Evolutionary conservation across 2,888 invertebrate species (phyloP).

Genomic region (Synergus gifuensis): DNA sequence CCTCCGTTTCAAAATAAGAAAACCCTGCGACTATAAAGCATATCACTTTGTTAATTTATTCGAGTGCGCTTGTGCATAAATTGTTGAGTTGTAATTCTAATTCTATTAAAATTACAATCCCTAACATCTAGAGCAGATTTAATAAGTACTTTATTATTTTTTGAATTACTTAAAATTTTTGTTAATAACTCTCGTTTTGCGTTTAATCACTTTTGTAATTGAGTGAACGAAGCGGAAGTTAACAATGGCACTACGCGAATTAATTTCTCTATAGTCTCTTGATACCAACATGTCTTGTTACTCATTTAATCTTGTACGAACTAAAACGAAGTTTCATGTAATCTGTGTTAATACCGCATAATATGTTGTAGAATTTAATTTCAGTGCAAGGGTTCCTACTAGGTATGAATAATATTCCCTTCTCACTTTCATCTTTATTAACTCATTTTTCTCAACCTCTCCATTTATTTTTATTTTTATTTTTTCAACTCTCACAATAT

Average conservation of each 20-base stretch:
- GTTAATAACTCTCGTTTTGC: not conserved
- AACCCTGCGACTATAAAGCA: not conserved
- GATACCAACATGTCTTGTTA: not conserved
- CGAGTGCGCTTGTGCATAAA: not conserved
- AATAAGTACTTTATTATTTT: not conserved
- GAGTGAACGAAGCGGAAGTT: not conserved
- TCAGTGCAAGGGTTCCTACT: not conserved
- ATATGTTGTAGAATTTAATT: not conserved
- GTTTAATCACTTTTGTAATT: not conserved
- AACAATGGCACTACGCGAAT: not conserved
- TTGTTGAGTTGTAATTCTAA: not conserved
- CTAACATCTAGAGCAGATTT: not conserved
- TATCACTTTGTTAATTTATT: not conserved
- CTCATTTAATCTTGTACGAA: too few species aligned
- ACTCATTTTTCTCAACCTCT: not conserved
- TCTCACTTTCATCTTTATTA: not conserved
- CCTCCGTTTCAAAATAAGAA: not conserved
- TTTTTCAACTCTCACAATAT: not conserved
- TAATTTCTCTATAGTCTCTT: not conserved
- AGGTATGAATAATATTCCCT: not conserved
- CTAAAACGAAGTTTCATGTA: too few species aligned
- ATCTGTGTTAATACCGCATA: too few species aligned
- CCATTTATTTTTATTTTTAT: not conserved
- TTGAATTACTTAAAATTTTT: not conserved
- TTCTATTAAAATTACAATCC: not conserved